Percentiles rank a stretch among this genome's conserved stretches.
These are phyloP conservation scores for Rutpela maculata DNA, from an alignment of 2,888 invertebrate species.

Conservation along the genomic window DNA sequence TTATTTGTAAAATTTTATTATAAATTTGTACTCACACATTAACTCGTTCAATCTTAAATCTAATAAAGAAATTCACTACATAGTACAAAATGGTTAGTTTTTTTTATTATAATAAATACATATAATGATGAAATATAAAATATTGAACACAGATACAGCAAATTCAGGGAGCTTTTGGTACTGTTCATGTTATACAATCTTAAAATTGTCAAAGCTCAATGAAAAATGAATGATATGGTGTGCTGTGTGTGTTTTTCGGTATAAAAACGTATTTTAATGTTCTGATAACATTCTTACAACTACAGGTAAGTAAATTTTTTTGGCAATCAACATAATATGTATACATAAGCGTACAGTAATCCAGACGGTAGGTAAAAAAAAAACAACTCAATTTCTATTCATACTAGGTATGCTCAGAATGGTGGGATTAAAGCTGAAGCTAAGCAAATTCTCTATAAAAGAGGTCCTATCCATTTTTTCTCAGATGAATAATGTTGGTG, in stretches of 20 bases:
- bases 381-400: too few relatives aligned
- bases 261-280: not conserved
- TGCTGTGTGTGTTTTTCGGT: not conserved
- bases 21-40: slow-evolving; percentile 35
- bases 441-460: too few relatives aligned
- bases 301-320: not conserved
- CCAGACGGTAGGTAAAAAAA: too few relatives aligned
- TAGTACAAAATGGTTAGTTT: not conserved
- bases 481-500: too few relatives aligned
- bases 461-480: too few relatives aligned
- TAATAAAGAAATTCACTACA: not conserved
- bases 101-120: not conserved
- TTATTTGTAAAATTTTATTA: slow-evolving; percentile 13
- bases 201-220: not conserved
- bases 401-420: too few relatives aligned
- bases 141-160: not conserved
- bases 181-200: not conserved
- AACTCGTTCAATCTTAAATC: not conserved
- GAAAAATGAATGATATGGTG: not conserved
- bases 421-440: too few relatives aligned
- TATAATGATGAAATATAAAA: not conserved
- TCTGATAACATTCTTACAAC: not conserved
- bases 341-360: not conserved
- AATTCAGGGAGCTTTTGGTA: not conserved
- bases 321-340: not conserved